Evolutionary conservation across 2,113 vertebrate genomes (phyloP).

Genomic region (Thunnus maccoyii): DNA sequence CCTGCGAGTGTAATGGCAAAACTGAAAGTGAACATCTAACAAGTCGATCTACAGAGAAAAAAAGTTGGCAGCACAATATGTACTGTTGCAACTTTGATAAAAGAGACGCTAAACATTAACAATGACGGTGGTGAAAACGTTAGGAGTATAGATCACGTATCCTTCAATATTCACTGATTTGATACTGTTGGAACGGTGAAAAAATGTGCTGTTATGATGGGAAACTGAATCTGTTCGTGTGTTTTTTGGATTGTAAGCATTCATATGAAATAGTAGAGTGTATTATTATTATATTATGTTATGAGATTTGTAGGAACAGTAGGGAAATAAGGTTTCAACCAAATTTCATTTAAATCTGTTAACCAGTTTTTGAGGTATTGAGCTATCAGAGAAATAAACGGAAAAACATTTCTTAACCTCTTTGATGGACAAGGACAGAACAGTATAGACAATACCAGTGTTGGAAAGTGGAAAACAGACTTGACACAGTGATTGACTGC

Average conservation of each 20-base stretch:
- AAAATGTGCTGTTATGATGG: neutral
- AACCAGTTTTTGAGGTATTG: neutral
- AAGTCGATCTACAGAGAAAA: neutral
- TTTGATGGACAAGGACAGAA: neutral
- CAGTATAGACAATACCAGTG: neutral
- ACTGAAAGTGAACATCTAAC: neutral
- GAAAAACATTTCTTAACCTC: neutral
- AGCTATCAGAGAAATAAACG: neutral
- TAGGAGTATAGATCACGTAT: neutral
- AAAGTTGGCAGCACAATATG: constrained; percentile 1
- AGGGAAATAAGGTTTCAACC: neutral
- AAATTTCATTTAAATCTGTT: neutral
- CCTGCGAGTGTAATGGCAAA: neutral
- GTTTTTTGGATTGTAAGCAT: neutral
- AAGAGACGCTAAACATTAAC: constrained; percentile 3
- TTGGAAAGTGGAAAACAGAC: neutral
- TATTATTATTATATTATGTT: no score
- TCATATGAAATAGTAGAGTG: neutral
- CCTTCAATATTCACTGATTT: neutral
- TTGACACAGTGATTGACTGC: neutral
- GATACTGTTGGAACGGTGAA: neutral
- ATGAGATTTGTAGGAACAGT: neutral
- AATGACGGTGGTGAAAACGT: neutral
- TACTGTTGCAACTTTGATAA: neutral
- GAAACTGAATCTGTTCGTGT: neutral